phyloP scores from a whole-genome alignment of 2,113 vertebrate genomes.

The Megaleporinus macrocephalus region DNA sequence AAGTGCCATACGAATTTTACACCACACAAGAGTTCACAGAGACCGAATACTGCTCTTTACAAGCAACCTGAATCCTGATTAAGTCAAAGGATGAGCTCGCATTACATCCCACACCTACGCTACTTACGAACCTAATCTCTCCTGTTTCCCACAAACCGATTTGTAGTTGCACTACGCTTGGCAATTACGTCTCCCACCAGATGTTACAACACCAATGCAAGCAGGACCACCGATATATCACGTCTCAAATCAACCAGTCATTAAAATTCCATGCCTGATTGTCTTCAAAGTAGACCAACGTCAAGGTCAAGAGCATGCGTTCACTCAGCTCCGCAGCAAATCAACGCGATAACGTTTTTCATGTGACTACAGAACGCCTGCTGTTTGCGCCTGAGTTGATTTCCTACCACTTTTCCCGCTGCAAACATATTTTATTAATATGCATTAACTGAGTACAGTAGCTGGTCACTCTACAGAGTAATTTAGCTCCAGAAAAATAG shows the following conservation, averaged over 20 bases:
- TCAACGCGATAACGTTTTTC: too few relatives aligned
- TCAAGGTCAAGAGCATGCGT: not conserved
- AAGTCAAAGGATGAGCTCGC: not conserved
- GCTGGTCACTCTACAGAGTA: not conserved
- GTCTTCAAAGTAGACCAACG: too few relatives aligned
- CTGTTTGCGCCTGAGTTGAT: not conserved
- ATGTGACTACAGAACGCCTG: not conserved
- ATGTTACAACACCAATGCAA: not conserved
- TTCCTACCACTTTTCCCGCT: not conserved
- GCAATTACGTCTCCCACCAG: conserved; percentile 1
- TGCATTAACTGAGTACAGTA: conserved; percentile 13
- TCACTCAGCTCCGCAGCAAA: not conserved
- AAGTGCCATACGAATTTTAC: not conserved
- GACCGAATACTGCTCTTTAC: too few relatives aligned
- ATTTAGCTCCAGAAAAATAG: not conserved
- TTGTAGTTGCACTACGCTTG: not conserved
- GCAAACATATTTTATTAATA: not conserved
- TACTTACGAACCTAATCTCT: not conserved
- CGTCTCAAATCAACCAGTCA: too few relatives aligned
- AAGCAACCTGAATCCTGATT: not conserved
- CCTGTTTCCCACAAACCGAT: not conserved
- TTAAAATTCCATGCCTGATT: too few relatives aligned
- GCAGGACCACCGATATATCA: too few relatives aligned
- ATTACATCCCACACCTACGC: not conserved
- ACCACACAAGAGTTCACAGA: not conserved